These are phyloP conservation scores for Ruditapes philippinarum DNA, from an alignment of 1,140 invertebrate genomes.

Conservation along the genomic window DNA sequence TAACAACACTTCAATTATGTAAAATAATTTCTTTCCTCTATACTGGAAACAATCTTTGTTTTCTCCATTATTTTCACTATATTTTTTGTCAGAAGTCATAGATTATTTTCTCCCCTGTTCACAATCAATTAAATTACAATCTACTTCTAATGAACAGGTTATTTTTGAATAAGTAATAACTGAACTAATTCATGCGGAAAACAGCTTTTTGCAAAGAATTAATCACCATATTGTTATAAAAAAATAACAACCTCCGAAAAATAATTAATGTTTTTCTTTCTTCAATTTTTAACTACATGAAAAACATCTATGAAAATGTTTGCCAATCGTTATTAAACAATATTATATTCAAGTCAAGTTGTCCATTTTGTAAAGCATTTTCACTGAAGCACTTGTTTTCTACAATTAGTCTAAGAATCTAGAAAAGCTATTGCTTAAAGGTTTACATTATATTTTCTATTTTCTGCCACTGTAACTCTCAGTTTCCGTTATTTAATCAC, in stretches of 20 bases:
- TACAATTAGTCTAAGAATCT: no score
- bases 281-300: background rate
- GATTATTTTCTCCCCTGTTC: slow-evolving; percentile 1
- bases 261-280: background rate
- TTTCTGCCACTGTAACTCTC: background rate
- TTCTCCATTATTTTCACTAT: slow-evolving; percentile 1
- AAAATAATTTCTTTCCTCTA: background rate
- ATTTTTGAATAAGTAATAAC: slow-evolving; percentile 11
- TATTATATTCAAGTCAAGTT: background rate
- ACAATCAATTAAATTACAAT: background rate
- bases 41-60: background rate
- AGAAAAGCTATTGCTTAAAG: no score
- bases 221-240: background rate
- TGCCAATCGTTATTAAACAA: background rate
- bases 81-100: background rate
- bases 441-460: background rate
- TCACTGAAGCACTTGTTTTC: background rate
- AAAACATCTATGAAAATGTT: background rate
- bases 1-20: no score
- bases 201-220: slow-evolving; percentile 13
- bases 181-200: slow-evolving; percentile 26
- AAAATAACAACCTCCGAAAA: background rate
- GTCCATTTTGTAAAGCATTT: slow-evolving; percentile 19
- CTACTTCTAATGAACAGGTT: background rate
- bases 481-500: slow-evolving; percentile 18